phyloP scores from a whole-genome alignment of 2,888 invertebrate genomes.

The Pachymerium ferrugineum region DNA sequence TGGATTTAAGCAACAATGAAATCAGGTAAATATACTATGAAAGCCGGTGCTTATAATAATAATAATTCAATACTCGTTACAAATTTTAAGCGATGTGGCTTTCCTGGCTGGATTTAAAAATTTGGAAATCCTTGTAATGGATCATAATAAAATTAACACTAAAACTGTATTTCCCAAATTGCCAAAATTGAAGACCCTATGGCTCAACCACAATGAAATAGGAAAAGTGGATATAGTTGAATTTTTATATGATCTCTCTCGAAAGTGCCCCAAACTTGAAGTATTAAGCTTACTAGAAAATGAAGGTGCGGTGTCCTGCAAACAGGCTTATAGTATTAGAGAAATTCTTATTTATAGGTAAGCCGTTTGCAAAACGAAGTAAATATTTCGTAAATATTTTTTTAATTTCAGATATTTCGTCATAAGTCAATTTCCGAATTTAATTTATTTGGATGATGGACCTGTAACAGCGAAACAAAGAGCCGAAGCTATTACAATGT shows the following conservation, averaged over 20 bases:
- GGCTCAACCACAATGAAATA: slow-evolving; percentile 59
- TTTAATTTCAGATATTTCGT: slow-evolving; percentile 59
- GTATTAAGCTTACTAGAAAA: slow-evolving; percentile 81
- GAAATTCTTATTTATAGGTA: background rate
- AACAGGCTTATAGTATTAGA: slow-evolving; percentile 54
- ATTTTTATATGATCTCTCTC: slow-evolving; percentile 64
- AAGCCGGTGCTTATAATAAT: slow-evolving; percentile 3
- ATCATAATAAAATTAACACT: slow-evolving; percentile 69
- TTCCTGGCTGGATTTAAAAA: slow-evolving; percentile 66
- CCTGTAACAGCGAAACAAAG: slow-evolving; percentile 62
- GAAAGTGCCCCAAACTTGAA: slow-evolving; percentile 65
- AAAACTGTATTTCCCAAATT: slow-evolving; percentile 64
- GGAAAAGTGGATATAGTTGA: slow-evolving; percentile 61
- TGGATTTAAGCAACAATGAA: slow-evolving; percentile 68
- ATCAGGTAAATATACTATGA: slow-evolving; percentile 56
- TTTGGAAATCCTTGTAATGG: slow-evolving; percentile 70
- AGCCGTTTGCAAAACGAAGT: background rate
- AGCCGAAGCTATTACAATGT: slow-evolving; percentile 42
- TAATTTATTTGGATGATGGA: slow-evolving; percentile 66
- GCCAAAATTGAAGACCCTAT: slow-evolving; percentile 67
- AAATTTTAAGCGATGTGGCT: slow-evolving; percentile 61
- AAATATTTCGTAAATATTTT: slow-evolving; percentile 4
- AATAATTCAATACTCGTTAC: slow-evolving; percentile 32
- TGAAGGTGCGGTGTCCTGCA: slow-evolving; percentile 68
- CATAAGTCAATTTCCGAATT: slow-evolving; percentile 63